Percentiles rank a stretch among this genome's conserved stretches.
These are phyloP conservation scores for Decapterus maruadsi DNA, from an alignment of 2,797 vertebrate genomes.

Conservation along the genomic window DNA sequence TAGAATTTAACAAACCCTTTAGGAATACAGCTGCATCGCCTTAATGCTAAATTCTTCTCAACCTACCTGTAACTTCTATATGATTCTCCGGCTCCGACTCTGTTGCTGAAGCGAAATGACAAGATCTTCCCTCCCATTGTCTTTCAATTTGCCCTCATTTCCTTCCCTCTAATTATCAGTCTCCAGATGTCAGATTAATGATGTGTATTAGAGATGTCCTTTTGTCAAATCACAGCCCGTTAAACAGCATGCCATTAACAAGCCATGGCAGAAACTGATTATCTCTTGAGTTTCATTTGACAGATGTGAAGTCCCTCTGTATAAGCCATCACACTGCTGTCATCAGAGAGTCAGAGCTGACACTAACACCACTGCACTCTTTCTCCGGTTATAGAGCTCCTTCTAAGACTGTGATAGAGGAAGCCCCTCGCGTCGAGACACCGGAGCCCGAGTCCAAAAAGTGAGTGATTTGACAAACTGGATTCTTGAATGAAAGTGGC, in stretches of 20 bases:
- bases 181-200: slow-evolving; percentile 80
- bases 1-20: slow-evolving; percentile 53
- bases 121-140: slow-evolving; percentile 60
- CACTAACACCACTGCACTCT: slow-evolving; percentile 54
- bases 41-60: slow-evolving; percentile 15
- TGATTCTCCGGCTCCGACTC: slow-evolving; percentile 36
- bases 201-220: slow-evolving; percentile 72
- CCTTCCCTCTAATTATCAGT: slow-evolving; percentile 66
- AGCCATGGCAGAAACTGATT: slow-evolving; percentile 66
- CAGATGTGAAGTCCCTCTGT: slow-evolving; percentile 59
- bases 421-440: slow-evolving; percentile 45
- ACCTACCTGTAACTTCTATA: slow-evolving; percentile 43
- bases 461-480: slow-evolving; percentile 65
- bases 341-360: slow-evolving; percentile 46
- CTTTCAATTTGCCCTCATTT: slow-evolving; percentile 75
- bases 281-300: slow-evolving; percentile 70
- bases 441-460: slow-evolving; percentile 80
- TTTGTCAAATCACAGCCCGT: slow-evolving; percentile 73
- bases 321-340: slow-evolving; percentile 46
- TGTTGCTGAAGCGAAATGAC: slow-evolving; percentile 52
- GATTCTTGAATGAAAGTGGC: slow-evolving; percentile 9
- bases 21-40: slow-evolving; percentile 32
- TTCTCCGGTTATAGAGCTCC: slow-evolving; percentile 54
- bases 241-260: slow-evolving; percentile 73
- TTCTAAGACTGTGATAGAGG: slow-evolving; percentile 53